Conservation (phyloP, 2,113 vertebrate species). For the Acanthochromis polyacanthus region DNA sequence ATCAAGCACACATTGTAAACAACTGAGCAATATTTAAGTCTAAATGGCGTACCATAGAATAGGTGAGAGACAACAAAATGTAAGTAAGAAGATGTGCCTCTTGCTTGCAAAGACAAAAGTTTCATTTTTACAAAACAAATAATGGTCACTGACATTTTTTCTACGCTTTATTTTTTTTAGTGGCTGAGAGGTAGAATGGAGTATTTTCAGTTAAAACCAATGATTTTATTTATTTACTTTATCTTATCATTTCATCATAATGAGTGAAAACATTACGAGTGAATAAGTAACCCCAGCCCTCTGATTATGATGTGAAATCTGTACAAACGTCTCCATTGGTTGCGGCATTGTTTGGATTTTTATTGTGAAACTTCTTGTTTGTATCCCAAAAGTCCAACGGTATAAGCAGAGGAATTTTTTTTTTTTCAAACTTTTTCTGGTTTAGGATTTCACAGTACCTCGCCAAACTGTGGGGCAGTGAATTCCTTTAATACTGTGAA, state of each 20-base stretch:
- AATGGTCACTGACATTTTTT: slow-evolving; percentile 79
- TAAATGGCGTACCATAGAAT: slow-evolving; percentile 84
- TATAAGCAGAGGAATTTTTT: slow-evolving; percentile 68
- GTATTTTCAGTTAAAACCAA: slow-evolving; percentile 78
- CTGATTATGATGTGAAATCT: slow-evolving; percentile 85
- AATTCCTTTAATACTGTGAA: slow-evolving; percentile 79
- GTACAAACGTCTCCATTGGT: slow-evolving; percentile 80
- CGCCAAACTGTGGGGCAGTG: slow-evolving; percentile 60
- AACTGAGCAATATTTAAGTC: slow-evolving; percentile 84
- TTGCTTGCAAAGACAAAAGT: slow-evolving; percentile 80
- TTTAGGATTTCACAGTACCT: slow-evolving; percentile 70
- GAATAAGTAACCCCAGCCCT: slow-evolving; percentile 83
- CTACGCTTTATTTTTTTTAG: slow-evolving; percentile 68
- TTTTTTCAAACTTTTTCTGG: slow-evolving; percentile 27
- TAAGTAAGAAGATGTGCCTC: slow-evolving; percentile 82
- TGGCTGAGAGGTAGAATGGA: slow-evolving; percentile 92
- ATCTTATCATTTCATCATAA: slow-evolving; percentile 76
- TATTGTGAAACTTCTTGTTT: slow-evolving; percentile 79
- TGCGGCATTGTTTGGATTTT: slow-evolving; percentile 58
- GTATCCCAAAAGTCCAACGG: slow-evolving; percentile 83
- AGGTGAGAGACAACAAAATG: slow-evolving; percentile 82
- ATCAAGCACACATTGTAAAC: slow-evolving; percentile 85
- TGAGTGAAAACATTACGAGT: slow-evolving; percentile 78
- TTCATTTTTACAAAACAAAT: slow-evolving; percentile 84
- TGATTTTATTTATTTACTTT: slow-evolving; percentile 74